Conservation (phyloP, 2,113 vertebrate genomes). For the Pongo abelii region DNA sequence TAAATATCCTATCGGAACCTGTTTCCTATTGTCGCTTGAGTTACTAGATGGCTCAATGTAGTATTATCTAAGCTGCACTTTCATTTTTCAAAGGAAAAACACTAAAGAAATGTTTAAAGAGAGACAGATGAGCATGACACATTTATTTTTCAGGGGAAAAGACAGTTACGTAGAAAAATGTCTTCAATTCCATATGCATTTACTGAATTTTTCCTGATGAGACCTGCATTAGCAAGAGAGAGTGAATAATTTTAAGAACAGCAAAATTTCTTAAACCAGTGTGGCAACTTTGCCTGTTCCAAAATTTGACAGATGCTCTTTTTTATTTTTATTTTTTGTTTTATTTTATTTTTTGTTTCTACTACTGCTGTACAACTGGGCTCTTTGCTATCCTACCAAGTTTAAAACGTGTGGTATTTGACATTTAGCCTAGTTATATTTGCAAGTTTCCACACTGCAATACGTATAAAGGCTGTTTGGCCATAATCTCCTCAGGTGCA, state of each 20-base stretch:
- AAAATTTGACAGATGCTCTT: conserved; percentile 25
- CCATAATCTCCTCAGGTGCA: not conserved
- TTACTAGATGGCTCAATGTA: not conserved
- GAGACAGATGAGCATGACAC: not conserved
- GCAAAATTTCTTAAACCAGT: not conserved
- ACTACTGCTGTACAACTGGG: not conserved
- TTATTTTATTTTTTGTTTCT: not conserved
- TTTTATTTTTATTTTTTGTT: not conserved
- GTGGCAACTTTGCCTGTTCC: not conserved
- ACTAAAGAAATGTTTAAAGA: conserved; percentile 41
- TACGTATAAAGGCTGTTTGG: conserved; percentile 28
- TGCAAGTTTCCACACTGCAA: conserved; percentile 51
- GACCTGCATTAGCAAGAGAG: not conserved
- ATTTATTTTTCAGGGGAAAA: conserved; percentile 34
- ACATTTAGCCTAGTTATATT: conserved; percentile 59
- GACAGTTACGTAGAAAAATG: too few species aligned
- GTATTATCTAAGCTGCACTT: conserved; percentile 37
- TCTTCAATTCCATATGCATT: not conserved
- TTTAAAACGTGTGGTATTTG: conserved; percentile 14
- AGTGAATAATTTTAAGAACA: not conserved
- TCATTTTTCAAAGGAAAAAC: conserved; percentile 58
- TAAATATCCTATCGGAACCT: not conserved
- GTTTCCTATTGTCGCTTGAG: conserved; percentile 35
- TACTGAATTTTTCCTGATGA: not conserved
- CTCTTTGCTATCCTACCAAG: conserved; percentile 3